Evolutionary conservation across 2,113 vertebrate species (phyloP), one percentile per base, ranked within the genome.

Genomic region (Tenrec ecaudatus): DNA sequence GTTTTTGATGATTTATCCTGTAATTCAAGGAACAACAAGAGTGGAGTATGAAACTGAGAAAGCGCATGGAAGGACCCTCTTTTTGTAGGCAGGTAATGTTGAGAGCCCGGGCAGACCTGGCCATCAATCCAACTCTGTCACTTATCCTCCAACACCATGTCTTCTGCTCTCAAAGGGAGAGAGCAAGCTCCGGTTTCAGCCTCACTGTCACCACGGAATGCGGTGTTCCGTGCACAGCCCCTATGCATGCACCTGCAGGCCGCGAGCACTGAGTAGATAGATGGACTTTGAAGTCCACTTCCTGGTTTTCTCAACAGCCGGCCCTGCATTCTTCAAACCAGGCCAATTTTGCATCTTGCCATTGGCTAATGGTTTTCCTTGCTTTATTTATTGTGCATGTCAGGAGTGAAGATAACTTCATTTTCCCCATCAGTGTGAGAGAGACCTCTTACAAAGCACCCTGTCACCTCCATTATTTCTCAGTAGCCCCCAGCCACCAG

Each of bases 381-480:
- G 31, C 69, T 84, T 78, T 85, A 75, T 86, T 53, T 71, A 58
- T 81, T 36, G 7, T 29, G 25, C 27, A 0, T n/a, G 33, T 68
- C 92, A 57, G 0, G 0, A 76, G 6, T 25, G 58, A 71, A 83
- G 83, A 89, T 88, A 20, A 58, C n/a, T 60, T 90, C 80, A 88
- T 68, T 93, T 86, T 93, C 11, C n/a, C 31, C 66, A 64, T 77
- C 64, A 22, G 12, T 20, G 12, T 71, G 92, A 94, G 27, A 75
- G 22, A 66, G n/a, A 25, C 75, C 38, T 16, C 38, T 40, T 43
- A 43, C 38, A 77, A 80, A 40, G 31, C 17, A 36, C 23, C 15
- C 16, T 76, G 66, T 73, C 8, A 33, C 22, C 73, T 47, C 43
- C 31, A 20, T 75, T 82, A 43, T 36, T 6, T 89, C 77, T 16